These are phyloP conservation scores for Zeuzera pyrina DNA, from an alignment of 2,888 invertebrate species.

Conservation along the genomic window DNA sequence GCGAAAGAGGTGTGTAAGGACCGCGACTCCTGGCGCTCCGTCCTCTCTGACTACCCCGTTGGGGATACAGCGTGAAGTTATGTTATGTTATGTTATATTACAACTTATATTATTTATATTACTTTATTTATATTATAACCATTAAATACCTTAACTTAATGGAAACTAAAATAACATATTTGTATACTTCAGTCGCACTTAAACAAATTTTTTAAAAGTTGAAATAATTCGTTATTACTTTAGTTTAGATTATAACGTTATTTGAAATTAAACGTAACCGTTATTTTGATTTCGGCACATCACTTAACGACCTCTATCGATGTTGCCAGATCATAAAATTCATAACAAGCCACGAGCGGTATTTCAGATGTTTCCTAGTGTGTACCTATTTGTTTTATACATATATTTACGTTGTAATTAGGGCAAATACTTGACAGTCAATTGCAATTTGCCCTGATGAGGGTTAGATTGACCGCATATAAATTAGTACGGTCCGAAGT, in stretches of 20 bases:
- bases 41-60: too few species aligned
- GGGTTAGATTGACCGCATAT: conserved; percentile 16
- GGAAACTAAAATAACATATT: too few species aligned
- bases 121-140: too few species aligned
- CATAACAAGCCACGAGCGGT: conserved; percentile 20
- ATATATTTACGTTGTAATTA: conserved; percentile 15
- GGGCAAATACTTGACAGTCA: conserved; percentile 15
- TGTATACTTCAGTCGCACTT: too few species aligned
- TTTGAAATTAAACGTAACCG: not conserved
- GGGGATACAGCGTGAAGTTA: too few species aligned
- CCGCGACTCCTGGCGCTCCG: too few species aligned
- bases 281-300: conserved; percentile 1
- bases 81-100: too few species aligned
- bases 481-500: conserved; percentile 11
- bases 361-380: conserved; percentile 7
- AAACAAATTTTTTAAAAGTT: too few species aligned
- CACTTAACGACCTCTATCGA: conserved; percentile 21
- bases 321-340: conserved; percentile 36
- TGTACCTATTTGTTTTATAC: conserved; percentile 10
- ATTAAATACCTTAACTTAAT: too few species aligned
- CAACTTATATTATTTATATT: too few species aligned
- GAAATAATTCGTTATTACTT: too few species aligned
- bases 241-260: not conserved
- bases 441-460: conserved; percentile 13
- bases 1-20: too few species aligned